Evolutionary conservation across 2,113 vertebrate species (phyloP).

Genomic region (Peucedramus taeniatus): DNA sequence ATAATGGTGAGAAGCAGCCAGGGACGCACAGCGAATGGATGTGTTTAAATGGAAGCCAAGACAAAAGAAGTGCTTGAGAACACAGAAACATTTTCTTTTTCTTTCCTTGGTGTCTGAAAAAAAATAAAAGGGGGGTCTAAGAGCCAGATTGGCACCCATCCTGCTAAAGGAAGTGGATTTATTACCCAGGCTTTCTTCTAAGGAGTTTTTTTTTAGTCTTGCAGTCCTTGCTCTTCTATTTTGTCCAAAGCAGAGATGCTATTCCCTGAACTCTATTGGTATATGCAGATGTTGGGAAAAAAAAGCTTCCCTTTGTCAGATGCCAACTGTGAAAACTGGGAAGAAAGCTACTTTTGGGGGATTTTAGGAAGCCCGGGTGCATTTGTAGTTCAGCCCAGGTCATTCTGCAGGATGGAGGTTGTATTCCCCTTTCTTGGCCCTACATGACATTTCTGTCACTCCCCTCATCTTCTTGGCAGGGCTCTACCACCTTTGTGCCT

Average conservation of each 20-base stretch:
- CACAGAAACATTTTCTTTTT: slow-evolving; percentile 4
- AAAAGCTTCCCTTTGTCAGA: neutral
- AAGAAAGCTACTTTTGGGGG: neutral
- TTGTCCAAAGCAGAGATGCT: neutral
- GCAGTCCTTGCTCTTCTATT: neutral
- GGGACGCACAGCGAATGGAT: neutral
- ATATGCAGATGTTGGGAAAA: neutral
- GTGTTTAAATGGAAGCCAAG: slow-evolving; percentile 3
- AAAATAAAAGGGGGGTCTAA: neutral
- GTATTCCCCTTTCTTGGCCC: neutral
- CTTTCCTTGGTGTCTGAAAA: neutral
- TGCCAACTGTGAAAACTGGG: neutral
- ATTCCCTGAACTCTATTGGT: neutral
- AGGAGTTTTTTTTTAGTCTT: neutral
- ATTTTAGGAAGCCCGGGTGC: neutral
- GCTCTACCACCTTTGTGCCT: neutral
- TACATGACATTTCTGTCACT: fast-evolving
- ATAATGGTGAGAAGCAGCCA: slow-evolving; percentile 36
- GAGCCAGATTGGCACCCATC: neutral
- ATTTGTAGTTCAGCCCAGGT: neutral
- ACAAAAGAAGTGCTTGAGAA: neutral
- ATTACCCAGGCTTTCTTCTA: slow-evolving; percentile 10
- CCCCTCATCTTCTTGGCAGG: neutral
- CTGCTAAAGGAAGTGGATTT: slow-evolving; percentile 27
- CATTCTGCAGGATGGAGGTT: neutral